phyloP scores from a whole-genome alignment of 2,888 invertebrate species.

The Sinhomidia bicolor region DNA sequence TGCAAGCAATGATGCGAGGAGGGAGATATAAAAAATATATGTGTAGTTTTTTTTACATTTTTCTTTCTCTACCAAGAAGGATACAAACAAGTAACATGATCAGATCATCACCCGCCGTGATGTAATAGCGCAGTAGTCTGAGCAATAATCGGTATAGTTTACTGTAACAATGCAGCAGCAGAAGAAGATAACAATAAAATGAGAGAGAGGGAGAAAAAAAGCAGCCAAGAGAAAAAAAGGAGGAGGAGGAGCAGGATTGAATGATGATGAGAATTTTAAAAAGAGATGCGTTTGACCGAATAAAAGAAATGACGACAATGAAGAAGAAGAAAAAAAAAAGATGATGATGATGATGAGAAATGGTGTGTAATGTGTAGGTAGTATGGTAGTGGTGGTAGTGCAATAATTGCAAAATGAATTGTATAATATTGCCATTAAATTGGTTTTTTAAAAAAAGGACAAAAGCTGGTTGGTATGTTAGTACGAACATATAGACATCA shows the following conservation, averaged over 20 bases:
- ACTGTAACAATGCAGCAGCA: neutral
- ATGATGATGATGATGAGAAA: neutral
- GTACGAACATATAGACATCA: too few relatives aligned
- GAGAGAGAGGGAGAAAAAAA: neutral
- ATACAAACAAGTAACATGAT: too few relatives aligned
- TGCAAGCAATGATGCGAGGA: slow-evolving; percentile 11
- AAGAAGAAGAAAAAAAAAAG: neutral
- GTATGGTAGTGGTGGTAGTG: neutral
- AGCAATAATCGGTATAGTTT: slow-evolving; percentile 11
- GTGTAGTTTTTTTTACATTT: too few relatives aligned
- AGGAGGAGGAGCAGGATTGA: neutral
- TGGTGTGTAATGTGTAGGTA: neutral
- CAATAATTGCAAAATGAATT: slow-evolving; percentile 53
- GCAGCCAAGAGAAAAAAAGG: neutral
- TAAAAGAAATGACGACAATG: neutral
- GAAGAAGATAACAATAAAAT: neutral
- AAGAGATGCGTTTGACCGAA: slow-evolving; percentile 60
- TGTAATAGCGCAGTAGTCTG: neutral
- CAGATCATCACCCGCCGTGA: neutral
- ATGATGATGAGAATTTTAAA: slow-evolving; percentile 3
- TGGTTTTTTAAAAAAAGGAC: neutral
- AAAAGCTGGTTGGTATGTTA: neutral
- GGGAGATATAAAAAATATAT: too few relatives aligned
- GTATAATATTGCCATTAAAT: slow-evolving; percentile 47
- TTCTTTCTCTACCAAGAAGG: neutral